Percentiles rank a stretch among this genome's conserved stretches.
These are phyloP conservation scores for Mandrillus leucophaeus DNA, from an alignment of 2,113 vertebrate genomes.

Conservation along the genomic window DNA sequence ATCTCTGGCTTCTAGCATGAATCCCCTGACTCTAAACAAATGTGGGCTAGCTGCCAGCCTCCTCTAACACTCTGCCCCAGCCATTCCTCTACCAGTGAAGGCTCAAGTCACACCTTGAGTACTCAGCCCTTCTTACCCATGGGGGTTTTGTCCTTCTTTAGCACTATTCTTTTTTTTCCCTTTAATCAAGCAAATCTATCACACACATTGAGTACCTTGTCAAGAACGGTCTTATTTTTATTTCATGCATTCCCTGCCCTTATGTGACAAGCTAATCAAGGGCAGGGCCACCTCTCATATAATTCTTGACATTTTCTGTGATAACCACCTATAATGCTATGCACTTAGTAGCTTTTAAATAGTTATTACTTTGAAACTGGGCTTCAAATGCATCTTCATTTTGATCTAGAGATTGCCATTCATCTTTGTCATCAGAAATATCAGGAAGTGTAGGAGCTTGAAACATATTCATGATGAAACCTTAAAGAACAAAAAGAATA, in stretches of 20 bases:
- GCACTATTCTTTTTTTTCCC: background rate
- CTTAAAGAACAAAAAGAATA: conserved; percentile 77
- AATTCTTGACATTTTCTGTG: background rate
- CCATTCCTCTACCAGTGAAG: background rate
- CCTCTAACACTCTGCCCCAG: background rate
- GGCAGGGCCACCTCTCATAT: background rate
- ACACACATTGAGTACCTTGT: background rate
- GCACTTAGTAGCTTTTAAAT: background rate
- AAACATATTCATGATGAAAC: conserved; percentile 96
- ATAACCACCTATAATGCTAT: background rate
- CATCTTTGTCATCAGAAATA: conserved; percentile 75
- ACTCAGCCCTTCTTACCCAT: background rate
- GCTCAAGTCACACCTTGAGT: background rate
- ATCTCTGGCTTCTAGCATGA: background rate
- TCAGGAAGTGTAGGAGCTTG: conserved; percentile 90
- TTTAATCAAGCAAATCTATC: background rate
- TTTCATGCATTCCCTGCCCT: background rate
- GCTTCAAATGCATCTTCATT: conserved; percentile 79
- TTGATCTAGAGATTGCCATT: conserved; percentile 74
- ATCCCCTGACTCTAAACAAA: background rate
- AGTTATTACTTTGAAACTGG: conserved; percentile 76
- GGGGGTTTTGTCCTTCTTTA: background rate
- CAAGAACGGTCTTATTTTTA: background rate
- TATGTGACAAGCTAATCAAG: background rate
- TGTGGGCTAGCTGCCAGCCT: background rate